phyloP scores from a whole-genome alignment of 2,113 vertebrate species.

The Bettongia penicillata region DNA sequence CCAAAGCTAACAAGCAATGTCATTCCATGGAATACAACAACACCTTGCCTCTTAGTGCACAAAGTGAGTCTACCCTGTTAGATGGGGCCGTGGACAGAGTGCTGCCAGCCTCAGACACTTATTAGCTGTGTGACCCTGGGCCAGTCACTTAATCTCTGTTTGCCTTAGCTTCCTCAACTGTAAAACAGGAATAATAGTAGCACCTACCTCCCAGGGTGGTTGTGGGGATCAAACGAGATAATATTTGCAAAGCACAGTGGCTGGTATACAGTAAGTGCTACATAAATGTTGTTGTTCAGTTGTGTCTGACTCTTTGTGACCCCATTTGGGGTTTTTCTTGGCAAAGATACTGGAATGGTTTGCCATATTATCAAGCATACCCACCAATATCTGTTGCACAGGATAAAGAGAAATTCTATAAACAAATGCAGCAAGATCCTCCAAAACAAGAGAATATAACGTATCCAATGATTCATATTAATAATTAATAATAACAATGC shows the following conservation, averaged over 20 bases:
- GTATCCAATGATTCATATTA: background rate
- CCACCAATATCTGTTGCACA: background rate
- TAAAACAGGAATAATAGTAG: background rate
- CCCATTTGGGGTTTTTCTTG: background rate
- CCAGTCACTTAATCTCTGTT: background rate
- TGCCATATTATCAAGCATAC: background rate
- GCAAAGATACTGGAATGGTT: background rate
- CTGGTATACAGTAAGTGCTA: background rate
- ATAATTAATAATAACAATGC: background rate
- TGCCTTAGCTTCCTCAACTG: background rate
- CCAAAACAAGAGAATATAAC: background rate
- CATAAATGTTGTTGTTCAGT: background rate
- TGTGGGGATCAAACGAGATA: background rate
- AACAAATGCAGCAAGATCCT: background rate
- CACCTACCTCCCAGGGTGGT: background rate
- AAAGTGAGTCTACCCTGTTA: background rate
- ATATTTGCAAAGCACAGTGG: background rate
- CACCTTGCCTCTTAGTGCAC: background rate
- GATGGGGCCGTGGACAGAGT: background rate
- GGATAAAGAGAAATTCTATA: background rate
- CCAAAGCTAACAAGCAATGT: background rate
- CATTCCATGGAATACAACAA: background rate
- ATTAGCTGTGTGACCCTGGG: background rate
- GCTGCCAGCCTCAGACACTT: background rate
- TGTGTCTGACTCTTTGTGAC: background rate